These are phyloP conservation scores for Lucinisca nassula DNA, from an alignment of 2,888 invertebrate genomes.

Conservation along the genomic window DNA sequence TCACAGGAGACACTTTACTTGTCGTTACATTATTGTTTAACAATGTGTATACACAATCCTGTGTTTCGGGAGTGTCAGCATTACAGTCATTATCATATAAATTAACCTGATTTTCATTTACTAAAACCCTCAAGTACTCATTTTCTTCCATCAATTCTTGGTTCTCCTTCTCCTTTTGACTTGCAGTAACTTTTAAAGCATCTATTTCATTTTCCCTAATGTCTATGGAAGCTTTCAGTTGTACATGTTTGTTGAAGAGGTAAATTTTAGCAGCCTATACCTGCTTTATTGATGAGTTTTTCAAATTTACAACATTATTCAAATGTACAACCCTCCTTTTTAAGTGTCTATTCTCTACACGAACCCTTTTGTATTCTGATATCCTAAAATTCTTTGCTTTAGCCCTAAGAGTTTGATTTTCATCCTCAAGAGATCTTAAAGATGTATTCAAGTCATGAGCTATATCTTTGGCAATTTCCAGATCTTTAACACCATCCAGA, in stretches of 20 bases:
- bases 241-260: background rate
- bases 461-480: background rate
- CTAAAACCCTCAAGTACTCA: background rate
- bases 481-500: background rate
- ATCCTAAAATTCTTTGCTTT: background rate
- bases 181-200: background rate
- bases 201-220: background rate
- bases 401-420: background rate
- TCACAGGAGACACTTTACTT: slow-evolving; percentile 32
- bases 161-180: background rate
- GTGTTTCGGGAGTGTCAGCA: slow-evolving; percentile 39
- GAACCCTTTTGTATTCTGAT: background rate
- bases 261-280: background rate
- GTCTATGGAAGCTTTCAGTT: background rate
- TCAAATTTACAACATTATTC: background rate
- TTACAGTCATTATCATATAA: background rate
- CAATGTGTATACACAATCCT: slow-evolving; percentile 55
- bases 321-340: background rate
- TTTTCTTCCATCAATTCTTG: background rate
- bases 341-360: background rate
- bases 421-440: background rate
- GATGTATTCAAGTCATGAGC: background rate
- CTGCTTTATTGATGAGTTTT: background rate
- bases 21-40: slow-evolving; percentile 48
- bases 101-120: background rate